Percentiles rank a stretch among this genome's conserved stretches.
These are phyloP conservation scores for Lacanobia wlatinum DNA, from an alignment of 2,888 invertebrate genomes.

Conservation along the genomic window DNA sequence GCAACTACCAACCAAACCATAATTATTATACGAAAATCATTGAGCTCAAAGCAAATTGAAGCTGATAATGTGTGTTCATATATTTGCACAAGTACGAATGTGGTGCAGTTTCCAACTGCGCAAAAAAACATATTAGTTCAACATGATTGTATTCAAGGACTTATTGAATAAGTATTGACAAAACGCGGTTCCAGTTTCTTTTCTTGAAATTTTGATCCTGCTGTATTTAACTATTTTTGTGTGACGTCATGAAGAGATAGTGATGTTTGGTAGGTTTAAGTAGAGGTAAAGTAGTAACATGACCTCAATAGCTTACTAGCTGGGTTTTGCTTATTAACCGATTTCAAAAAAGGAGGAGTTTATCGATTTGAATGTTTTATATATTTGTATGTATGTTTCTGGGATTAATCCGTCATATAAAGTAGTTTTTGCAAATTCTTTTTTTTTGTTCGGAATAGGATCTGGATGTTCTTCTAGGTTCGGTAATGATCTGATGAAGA, in stretches of 20 bases:
- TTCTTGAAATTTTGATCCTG: conserved; percentile 13
- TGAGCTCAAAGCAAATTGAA: conserved; percentile 21
- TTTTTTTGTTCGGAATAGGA: no score
- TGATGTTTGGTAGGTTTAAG: not conserved
- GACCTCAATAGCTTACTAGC: conserved; percentile 29
- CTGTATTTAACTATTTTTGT: conserved; percentile 5
- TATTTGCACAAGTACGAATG: conserved; percentile 36
- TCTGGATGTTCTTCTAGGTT: no score
- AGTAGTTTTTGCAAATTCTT: no score
- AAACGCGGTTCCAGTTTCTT: conserved; percentile 31
- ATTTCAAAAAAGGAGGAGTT: no score
- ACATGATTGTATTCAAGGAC: conserved; percentile 45
- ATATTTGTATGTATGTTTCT: no score
- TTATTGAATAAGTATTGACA: conserved; percentile 26
- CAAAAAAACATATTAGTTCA: conserved; percentile 32
- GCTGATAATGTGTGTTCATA: conserved; percentile 18
- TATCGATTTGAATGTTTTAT: no score
- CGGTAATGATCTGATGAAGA: no score
- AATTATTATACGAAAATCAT: conserved; percentile 18
- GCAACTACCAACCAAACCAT: not conserved
- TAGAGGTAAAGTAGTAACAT: conserved; percentile 3
- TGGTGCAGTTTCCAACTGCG: conserved; percentile 41
- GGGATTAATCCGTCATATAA: no score
- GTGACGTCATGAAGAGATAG: conserved; percentile 6
- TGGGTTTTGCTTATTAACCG: not conserved